These are phyloP conservation scores for Pseudomyrmex dendroicus DNA, from an alignment of 1,140 invertebrate species.

Conservation along the genomic window DNA sequence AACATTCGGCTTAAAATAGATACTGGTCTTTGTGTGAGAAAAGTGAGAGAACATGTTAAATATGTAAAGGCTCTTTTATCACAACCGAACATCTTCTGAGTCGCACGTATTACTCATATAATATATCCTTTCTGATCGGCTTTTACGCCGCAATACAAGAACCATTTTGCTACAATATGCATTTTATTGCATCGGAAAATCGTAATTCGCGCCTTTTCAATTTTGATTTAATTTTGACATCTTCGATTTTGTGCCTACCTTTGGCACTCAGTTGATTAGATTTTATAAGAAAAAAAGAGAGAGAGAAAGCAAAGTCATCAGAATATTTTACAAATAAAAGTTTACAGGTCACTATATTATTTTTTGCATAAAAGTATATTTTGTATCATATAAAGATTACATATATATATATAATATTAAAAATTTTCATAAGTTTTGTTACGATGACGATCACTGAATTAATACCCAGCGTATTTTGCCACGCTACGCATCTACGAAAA, in stretches of 20 bases:
- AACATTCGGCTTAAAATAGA: slow-evolving; percentile 18
- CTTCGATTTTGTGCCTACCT: neutral
- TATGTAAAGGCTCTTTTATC: slow-evolving; percentile 20
- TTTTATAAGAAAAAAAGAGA: neutral
- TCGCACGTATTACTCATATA: neutral
- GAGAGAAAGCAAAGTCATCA: too few species aligned
- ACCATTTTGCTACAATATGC: neutral
- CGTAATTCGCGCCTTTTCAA: neutral
- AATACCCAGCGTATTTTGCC: too few species aligned
- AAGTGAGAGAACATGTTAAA: slow-evolving; percentile 28
- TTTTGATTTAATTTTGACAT: too few species aligned
- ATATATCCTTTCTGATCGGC: neutral
- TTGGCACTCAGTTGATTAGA: neutral
- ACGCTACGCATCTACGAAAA: too few species aligned
- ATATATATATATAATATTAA: too few species aligned
- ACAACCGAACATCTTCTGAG: neutral
- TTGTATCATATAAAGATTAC: too few species aligned
- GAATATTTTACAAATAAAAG: too few species aligned
- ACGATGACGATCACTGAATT: too few species aligned
- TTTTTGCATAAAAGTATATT: too few species aligned
- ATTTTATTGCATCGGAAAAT: neutral
- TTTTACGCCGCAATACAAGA: neutral
- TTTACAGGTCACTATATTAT: too few species aligned
- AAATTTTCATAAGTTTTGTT: too few species aligned
- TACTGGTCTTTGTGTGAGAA: slow-evolving; percentile 12